A percentile compares a stretch with the other conserved stretches of the same genome.
phyloP scores from a whole-genome alignment of 2,888 invertebrate genomes.

The Lithophane leautieri region DNA sequence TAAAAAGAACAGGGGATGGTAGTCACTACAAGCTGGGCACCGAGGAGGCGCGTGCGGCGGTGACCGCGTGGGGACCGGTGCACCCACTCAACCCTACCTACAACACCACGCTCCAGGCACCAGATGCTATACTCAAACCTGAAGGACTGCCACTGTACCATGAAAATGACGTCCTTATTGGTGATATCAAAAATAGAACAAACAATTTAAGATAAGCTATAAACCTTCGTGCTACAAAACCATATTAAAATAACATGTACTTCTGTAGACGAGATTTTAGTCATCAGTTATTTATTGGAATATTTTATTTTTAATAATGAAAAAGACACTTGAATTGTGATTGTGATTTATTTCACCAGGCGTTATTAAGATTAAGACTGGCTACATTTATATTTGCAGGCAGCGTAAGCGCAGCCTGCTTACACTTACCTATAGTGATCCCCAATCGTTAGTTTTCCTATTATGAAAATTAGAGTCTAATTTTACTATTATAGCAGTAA shows the following conservation, averaged over 20 bases:
- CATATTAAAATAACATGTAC: too few relatives aligned
- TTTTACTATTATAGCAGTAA: too few relatives aligned
- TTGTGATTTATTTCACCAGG: background rate
- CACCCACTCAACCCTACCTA: conserved; percentile 87
- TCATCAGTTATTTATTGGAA: background rate
- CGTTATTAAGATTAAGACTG: background rate
- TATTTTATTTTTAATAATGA: background rate
- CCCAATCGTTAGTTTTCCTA: background rate
- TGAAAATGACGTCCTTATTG: conserved; percentile 72
- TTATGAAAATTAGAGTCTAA: too few relatives aligned
- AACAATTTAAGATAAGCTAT: conserved; percentile 1
- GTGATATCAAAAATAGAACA: background rate
- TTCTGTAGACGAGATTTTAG: background rate
- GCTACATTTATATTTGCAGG: too few relatives aligned
- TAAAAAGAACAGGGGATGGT: conserved; percentile 92
- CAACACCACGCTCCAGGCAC: conserved; percentile 74
- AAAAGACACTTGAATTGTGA: background rate
- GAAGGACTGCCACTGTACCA: conserved; percentile 82
- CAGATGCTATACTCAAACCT: conserved; percentile 74
- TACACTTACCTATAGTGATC: too few relatives aligned
- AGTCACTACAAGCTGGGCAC: conserved; percentile 89
- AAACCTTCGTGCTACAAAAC: background rate
- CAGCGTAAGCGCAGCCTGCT: background rate
- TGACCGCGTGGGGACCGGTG: conserved; percentile 78
- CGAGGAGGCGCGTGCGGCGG: conserved; percentile 76